Conservation (phyloP, 2,888 invertebrate genomes). For the Eristalis intricaria region DNA sequence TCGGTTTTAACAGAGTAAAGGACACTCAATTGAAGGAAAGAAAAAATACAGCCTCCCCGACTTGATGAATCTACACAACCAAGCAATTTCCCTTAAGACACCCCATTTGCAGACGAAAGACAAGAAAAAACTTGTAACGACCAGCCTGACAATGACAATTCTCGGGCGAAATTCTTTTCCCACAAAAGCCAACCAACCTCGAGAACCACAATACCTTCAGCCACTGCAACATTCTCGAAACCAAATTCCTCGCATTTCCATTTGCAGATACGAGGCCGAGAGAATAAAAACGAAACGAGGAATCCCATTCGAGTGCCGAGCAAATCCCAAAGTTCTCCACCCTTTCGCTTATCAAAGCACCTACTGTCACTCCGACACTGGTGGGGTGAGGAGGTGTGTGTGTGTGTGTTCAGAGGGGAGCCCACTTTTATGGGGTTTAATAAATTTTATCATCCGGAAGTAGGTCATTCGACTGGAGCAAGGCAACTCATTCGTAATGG, state of each 20-base stretch:
- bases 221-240: neutral
- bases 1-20: too few species aligned
- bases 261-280: neutral
- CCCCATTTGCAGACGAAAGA: too few species aligned
- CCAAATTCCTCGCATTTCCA: neutral
- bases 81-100: neutral
- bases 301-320: neutral
- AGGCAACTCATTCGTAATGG: constrained; percentile 33
- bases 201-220: neutral
- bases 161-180: neutral
- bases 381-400: neutral
- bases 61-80: neutral
- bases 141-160: neutral
- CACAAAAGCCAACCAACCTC: neutral
- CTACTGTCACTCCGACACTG: neutral
- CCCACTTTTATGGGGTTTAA: constrained; percentile 23
- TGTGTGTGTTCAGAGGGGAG: too few species aligned
- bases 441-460: constrained; percentile 38
- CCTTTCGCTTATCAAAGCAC: constrained; percentile 17
- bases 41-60: neutral
- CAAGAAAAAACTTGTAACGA: too few species aligned
- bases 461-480: constrained; percentile 17
- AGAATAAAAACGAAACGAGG: neutral
- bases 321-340: neutral
- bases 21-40: too few species aligned